Evolutionary conservation across 2,888 invertebrate species (phyloP).

Genomic region (Scelioninae gen. 1): DNA sequence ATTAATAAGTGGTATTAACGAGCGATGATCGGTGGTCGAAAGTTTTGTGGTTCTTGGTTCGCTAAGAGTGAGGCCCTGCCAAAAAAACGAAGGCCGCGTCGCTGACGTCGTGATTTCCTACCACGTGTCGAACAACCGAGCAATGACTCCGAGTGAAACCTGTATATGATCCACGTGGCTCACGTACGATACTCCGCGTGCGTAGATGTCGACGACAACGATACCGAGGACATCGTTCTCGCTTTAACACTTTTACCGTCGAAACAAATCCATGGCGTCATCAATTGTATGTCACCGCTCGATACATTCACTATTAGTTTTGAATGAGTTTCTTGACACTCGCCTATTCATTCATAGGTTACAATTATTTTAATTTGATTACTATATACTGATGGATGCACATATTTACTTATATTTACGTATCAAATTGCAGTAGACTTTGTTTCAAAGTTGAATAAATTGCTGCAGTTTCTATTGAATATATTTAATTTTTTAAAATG

Average conservation of each 20-base stretch:
- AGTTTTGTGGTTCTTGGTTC: constrained; percentile 5
- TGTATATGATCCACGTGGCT: constrained; percentile 73
- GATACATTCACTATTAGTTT: constrained; percentile 41
- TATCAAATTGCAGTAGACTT: too few species aligned
- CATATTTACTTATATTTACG: too few species aligned
- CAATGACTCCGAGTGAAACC: constrained; percentile 68
- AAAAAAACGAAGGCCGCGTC: constrained; percentile 58
- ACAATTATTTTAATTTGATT: not conserved
- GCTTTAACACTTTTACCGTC: constrained; percentile 58
- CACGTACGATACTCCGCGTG: constrained; percentile 66
- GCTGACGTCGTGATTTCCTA: constrained; percentile 62
- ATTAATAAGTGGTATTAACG: constrained; percentile 25
- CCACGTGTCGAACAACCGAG: constrained; percentile 68
- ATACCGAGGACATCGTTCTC: constrained; percentile 46
- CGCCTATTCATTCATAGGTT: constrained; percentile 37
- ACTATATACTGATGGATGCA: not conserved
- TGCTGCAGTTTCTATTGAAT: too few species aligned
- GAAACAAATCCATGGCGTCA: constrained; percentile 55
- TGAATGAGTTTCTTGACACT: constrained; percentile 40
- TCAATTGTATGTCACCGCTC: constrained; percentile 39
- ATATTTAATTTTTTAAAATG: too few species aligned
- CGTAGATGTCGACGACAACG: constrained; percentile 53
- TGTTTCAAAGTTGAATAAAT: too few species aligned
- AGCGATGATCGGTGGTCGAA: constrained; percentile 13
- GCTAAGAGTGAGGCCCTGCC: constrained; percentile 34